Evolutionary conservation across 2,797 vertebrate species (phyloP).

Genomic region (Echeneis naucrates): DNA sequence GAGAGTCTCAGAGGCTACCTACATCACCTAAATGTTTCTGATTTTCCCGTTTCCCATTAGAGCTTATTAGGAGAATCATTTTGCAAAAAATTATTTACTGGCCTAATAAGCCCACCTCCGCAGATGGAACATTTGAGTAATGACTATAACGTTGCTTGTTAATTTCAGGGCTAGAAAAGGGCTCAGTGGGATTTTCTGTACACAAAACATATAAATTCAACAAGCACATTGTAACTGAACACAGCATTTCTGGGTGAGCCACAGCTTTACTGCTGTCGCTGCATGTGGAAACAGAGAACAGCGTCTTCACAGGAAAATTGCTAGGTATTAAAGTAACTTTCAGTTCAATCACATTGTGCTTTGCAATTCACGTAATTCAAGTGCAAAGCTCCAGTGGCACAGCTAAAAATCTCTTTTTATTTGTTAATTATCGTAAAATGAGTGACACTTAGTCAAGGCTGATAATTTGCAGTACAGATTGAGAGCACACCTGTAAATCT

Average conservation of each 20-base stretch:
- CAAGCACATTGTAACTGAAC: slow-evolving; percentile 36
- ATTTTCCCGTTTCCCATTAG: slow-evolving; percentile 43
- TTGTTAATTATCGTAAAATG: slow-evolving; percentile 12
- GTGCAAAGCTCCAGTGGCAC: slow-evolving; percentile 25
- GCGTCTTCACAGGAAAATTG: slow-evolving; percentile 2
- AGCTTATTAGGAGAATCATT: slow-evolving; percentile 30
- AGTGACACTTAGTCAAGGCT: slow-evolving; percentile 20
- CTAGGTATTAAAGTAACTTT: slow-evolving; percentile 7
- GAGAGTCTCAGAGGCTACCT: slow-evolving; percentile 7
- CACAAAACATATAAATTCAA: slow-evolving; percentile 33
- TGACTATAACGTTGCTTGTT: slow-evolving; percentile 45
- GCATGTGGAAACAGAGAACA: slow-evolving; percentile 6
- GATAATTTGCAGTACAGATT: not conserved
- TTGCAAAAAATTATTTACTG: slow-evolving; percentile 38
- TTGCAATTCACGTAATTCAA: slow-evolving; percentile 17
- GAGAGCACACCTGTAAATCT: not conserved
- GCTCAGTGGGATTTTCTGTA: slow-evolving; percentile 11
- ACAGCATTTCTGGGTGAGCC: slow-evolving; percentile 51
- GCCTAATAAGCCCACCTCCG: slow-evolving; percentile 36
- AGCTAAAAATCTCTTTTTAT: slow-evolving; percentile 23
- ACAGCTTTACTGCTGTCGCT: not conserved
- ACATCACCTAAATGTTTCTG: slow-evolving; percentile 35
- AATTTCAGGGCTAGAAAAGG: slow-evolving; percentile 23
- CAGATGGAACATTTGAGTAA: slow-evolving; percentile 42
- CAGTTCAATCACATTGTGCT: slow-evolving; percentile 7